Conservation (phyloP, 2,888 invertebrate species). For the Leptopilina drosophilae region DNA sequence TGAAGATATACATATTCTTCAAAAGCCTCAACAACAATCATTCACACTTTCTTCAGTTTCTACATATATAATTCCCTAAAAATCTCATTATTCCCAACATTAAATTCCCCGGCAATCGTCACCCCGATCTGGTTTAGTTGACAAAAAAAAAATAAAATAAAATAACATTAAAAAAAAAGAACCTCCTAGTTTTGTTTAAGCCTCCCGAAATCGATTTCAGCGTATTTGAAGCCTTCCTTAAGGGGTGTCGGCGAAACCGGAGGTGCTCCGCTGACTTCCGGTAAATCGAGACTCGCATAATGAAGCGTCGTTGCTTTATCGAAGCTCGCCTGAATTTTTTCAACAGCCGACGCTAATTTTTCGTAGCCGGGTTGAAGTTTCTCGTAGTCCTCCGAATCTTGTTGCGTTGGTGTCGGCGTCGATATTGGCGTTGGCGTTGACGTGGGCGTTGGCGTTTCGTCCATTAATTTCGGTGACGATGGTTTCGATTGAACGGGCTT, state of each 20-base stretch:
- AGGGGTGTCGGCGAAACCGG: slow-evolving; percentile 74
- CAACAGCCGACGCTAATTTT: background rate
- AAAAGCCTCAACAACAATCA: background rate
- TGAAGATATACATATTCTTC: background rate
- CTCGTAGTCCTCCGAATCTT: slow-evolving; percentile 77
- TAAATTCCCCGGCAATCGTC: slow-evolving; percentile 10
- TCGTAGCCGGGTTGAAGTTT: slow-evolving; percentile 65
- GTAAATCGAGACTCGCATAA: slow-evolving; percentile 83
- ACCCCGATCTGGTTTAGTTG: slow-evolving; percentile 18
- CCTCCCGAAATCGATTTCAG: slow-evolving; percentile 88
- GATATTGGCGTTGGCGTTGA: slow-evolving; percentile 62
- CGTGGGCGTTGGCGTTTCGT: slow-evolving; percentile 59
- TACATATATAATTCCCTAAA: too few relatives aligned
- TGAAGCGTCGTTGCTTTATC: slow-evolving; percentile 75
- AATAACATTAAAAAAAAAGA: slow-evolving; percentile 31
- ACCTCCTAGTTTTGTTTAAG: slow-evolving; percentile 70
- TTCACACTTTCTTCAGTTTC: background rate
- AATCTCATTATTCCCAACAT: background rate
- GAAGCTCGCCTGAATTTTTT: background rate
- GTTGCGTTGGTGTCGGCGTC: slow-evolving; percentile 76
- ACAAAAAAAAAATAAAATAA: slow-evolving; percentile 8
- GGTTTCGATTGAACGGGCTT: slow-evolving; percentile 59
- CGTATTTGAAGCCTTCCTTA: slow-evolving; percentile 81
- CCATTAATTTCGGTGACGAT: slow-evolving; percentile 65
- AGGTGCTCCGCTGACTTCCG: slow-evolving; percentile 73